Conservation (phyloP, 2,113 vertebrate species). For the Macaca fascicularis region T2T-MFA8v1.1 NC_088388.1:73682001-73682500, state of each 20-base stretch:
- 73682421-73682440: neutral
- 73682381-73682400: neutral
- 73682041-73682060: neutral
- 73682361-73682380: neutral
- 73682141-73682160: neutral
- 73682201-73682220: neutral
- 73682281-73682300: neutral
- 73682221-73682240: neutral
- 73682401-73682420: neutral
- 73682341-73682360: neutral
- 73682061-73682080: neutral
- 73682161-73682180: neutral
- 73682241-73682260: neutral
- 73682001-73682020: conserved; percentile 21
- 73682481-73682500: conserved; percentile 30
- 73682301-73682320: neutral
- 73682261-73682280: neutral
- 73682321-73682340: neutral
- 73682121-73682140: neutral
- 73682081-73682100: neutral
- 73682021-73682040: conserved; percentile 30
- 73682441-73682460: neutral
- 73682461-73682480: conserved; percentile 33
- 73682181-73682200: neutral
- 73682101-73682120: conserved; percentile 24